phyloP scores from a whole-genome alignment of 2,113 vertebrate genomes.

The Engystomops pustulosus region DNA sequence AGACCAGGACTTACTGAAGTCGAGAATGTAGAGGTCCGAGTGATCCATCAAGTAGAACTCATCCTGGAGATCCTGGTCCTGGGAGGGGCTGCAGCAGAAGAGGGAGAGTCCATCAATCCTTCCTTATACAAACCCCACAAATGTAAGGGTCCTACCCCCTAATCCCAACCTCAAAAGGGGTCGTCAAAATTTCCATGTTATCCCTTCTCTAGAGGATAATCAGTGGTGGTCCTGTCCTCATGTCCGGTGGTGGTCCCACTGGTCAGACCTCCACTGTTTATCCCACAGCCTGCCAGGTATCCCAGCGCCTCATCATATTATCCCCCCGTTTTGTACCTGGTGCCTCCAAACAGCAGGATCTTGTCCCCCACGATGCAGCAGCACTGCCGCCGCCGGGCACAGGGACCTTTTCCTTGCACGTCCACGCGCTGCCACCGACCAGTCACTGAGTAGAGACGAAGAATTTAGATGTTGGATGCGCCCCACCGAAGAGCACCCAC shows the following conservation, averaged over 20 bases:
- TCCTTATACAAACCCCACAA: background rate
- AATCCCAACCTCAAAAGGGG: no score
- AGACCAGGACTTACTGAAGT: slow-evolving; percentile 95
- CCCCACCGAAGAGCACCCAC: background rate
- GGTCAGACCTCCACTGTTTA: no score
- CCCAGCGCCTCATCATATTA: no score
- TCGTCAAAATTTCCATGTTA: no score
- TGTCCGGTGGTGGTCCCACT: no score
- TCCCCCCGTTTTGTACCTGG: slow-evolving; percentile 66
- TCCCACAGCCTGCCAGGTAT: no score
- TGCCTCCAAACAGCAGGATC: slow-evolving; percentile 96
- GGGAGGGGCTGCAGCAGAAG: slow-evolving; percentile 84
- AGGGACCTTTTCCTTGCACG: slow-evolving; percentile 93
- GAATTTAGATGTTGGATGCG: background rate
- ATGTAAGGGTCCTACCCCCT: no score
- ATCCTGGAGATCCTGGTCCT: slow-evolving; percentile 96
- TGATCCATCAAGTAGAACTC: slow-evolving; percentile 99
- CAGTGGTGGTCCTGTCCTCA: no score
- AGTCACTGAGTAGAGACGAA: slow-evolving; percentile 67
- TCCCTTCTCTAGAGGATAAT: no score
- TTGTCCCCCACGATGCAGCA: slow-evolving; percentile 97
- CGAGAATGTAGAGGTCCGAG: slow-evolving; percentile 96
- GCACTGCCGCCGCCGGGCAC: slow-evolving; percentile 93
- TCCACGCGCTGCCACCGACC: slow-evolving; percentile 93
- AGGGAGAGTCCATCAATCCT: background rate